Evolutionary conservation across 92 coral and sea anemone species (phyloP).

Genomic region (Pocillopora meandrina): DNA sequence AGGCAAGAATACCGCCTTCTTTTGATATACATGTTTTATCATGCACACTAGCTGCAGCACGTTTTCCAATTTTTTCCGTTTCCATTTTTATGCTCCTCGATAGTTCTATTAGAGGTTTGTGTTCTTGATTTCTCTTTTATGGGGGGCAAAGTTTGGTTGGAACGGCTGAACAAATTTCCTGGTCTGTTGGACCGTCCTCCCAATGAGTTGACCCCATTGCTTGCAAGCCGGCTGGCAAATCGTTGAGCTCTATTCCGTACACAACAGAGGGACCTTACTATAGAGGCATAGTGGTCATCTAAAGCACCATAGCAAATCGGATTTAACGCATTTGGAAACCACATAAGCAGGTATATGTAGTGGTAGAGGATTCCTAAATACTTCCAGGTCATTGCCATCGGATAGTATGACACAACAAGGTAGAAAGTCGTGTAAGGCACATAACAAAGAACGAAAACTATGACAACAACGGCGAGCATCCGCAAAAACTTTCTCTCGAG

Average conservation of each 20-base stretch:
- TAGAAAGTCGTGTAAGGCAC: slow-evolving; percentile 79
- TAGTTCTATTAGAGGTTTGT: neutral
- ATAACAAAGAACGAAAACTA: slow-evolving; percentile 74
- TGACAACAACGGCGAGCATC: slow-evolving; percentile 76
- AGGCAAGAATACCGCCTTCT: too few species aligned
- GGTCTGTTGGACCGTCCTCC: neutral
- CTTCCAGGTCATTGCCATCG: slow-evolving; percentile 42
- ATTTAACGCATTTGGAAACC: slow-evolving; percentile 89
- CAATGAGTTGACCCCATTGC: neutral
- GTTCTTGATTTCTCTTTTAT: slow-evolving; percentile 11
- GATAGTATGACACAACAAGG: slow-evolving; percentile 43
- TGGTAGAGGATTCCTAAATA: slow-evolving; percentile 56
- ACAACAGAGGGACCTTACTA: slow-evolving; percentile 58
- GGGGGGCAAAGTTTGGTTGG: slow-evolving; percentile 9
- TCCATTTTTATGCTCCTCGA: neutral
- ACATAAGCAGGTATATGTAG: slow-evolving; percentile 78
- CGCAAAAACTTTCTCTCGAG: slow-evolving; percentile 77
- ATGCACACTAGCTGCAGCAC: neutral
- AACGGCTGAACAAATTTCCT: neutral
- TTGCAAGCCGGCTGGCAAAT: neutral
- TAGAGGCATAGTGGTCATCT: slow-evolving; percentile 77
- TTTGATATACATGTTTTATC: neutral
- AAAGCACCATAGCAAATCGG: slow-evolving; percentile 84
- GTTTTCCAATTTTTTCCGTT: neutral
- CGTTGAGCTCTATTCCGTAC: slow-evolving; percentile 5